A percentile compares a stretch with the other conserved stretches of the same genome.
These are phyloP conservation scores for Myocastor coypus DNA, from an alignment of 2,113 vertebrate species.

Conservation along the genomic window DNA sequence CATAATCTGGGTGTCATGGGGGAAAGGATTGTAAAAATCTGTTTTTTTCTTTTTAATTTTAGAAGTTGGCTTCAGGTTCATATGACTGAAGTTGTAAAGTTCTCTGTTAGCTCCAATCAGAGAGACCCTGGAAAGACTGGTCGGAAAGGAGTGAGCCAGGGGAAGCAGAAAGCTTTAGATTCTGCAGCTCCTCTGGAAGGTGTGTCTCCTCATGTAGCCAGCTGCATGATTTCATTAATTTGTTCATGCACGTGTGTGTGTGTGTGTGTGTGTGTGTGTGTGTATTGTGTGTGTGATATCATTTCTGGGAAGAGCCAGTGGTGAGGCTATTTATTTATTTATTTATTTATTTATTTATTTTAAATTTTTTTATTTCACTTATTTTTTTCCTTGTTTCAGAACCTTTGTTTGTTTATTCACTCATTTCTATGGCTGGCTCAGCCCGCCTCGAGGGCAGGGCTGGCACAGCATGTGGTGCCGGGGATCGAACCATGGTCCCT, in stretches of 20 bases:
- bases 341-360: too few species aligned
- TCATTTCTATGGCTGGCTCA: too few species aligned
- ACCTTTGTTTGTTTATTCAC: too few species aligned
- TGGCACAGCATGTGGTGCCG: too few species aligned
- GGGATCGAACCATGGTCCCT: too few species aligned
- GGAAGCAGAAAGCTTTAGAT: not conserved
- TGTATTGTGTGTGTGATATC: too few species aligned
- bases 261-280: too few species aligned
- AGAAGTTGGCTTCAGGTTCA: not conserved
- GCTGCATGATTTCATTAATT: not conserved
- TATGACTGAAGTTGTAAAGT: not conserved
- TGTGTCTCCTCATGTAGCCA: not conserved
- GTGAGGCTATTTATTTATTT: constrained; percentile 6
- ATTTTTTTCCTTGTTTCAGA: too few species aligned
- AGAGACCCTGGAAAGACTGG: not conserved
- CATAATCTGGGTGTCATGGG: not conserved
- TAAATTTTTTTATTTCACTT: too few species aligned
- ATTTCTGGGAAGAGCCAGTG: not conserved
- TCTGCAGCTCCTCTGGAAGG: not conserved
- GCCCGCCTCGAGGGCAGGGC: too few species aligned
- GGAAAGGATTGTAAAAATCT: not conserved
- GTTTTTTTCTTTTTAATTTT: not conserved
- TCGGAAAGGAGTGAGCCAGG: not conserved
- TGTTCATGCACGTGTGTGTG: too few species aligned
- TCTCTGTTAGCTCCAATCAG: not conserved